Conservation (phyloP, 1,140 invertebrate species). For the Trichomalopsis sarcophagae region DNA sequence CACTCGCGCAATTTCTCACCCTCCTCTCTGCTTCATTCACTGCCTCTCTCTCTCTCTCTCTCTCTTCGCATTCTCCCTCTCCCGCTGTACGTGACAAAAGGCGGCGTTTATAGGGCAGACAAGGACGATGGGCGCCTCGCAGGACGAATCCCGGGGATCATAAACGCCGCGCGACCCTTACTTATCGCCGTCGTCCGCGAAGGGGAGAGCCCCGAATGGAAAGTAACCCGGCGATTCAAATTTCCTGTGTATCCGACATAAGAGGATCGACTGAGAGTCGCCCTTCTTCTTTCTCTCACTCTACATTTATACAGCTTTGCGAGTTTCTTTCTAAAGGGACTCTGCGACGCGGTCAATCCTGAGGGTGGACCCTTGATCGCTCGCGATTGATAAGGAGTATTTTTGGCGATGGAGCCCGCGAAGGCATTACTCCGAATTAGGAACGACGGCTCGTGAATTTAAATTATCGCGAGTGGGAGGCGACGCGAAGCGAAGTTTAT, state of each 20-base stretch:
- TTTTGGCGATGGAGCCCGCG: neutral
- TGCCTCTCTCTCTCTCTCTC: neutral
- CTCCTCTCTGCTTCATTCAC: neutral
- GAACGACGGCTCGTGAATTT: slow-evolving; percentile 29
- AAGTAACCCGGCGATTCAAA: slow-evolving; percentile 34
- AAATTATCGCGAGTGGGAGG: slow-evolving; percentile 1
- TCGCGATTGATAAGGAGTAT: slow-evolving; percentile 23
- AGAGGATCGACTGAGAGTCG: slow-evolving; percentile 3
- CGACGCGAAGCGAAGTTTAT: slow-evolving; percentile 17
- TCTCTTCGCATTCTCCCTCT: neutral
- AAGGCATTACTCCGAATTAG: slow-evolving; percentile 9
- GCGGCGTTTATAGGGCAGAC: neutral
- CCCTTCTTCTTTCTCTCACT: neutral
- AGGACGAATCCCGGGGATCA: slow-evolving; percentile 22
- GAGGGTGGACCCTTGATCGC: neutral
- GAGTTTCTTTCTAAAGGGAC: neutral
- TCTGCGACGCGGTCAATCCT: neutral
- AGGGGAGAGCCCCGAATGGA: neutral
- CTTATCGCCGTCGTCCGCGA: slow-evolving; percentile 17
- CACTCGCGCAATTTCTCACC: slow-evolving; percentile 3
- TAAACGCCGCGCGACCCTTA: slow-evolving; percentile 9
- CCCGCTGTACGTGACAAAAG: slow-evolving; percentile 16
- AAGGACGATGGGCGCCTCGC: neutral
- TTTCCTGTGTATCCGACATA: neutral
- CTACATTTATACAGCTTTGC: neutral